Conservation (phyloP, 2,888 invertebrate species). For the Idaea straminata region DNA sequence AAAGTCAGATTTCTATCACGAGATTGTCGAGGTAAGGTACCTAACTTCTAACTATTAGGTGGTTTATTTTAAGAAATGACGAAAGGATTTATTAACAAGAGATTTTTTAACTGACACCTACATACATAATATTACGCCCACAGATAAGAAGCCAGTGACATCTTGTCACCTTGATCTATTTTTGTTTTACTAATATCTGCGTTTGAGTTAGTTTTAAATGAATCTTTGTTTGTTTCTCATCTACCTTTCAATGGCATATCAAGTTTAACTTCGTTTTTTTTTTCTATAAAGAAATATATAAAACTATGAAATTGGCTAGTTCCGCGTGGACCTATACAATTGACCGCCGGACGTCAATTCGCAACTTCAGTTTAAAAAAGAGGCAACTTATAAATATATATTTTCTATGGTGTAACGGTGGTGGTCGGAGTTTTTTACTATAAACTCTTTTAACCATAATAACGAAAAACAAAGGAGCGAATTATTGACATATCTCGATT, state of each 20-base stretch:
- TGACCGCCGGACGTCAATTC: too few species aligned
- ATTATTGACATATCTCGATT: too few species aligned
- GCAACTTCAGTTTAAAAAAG: too few species aligned
- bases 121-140: slow-evolving; percentile 37
- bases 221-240: not conserved
- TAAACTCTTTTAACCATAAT: too few species aligned
- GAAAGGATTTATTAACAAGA: slow-evolving; percentile 15
- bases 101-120: slow-evolving; percentile 23
- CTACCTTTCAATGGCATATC: not conserved
- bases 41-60: slow-evolving; percentile 18
- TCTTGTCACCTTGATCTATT: slow-evolving; percentile 50
- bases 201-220: not conserved
- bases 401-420: too few species aligned
- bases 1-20: slow-evolving; percentile 16
- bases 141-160: slow-evolving; percentile 49
- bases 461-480: too few species aligned
- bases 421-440: too few species aligned
- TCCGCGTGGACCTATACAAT: too few species aligned
- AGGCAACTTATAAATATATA: too few species aligned
- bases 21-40: slow-evolving; percentile 13
- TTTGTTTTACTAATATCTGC: slow-evolving; percentile 18
- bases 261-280: not conserved
- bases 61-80: slow-evolving; percentile 37
- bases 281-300: not conserved
- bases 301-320: too few species aligned